These are phyloP conservation scores for Triplophysa siluroides DNA, from an alignment of 2,113 vertebrate species.

Conservation along the genomic window DNA sequence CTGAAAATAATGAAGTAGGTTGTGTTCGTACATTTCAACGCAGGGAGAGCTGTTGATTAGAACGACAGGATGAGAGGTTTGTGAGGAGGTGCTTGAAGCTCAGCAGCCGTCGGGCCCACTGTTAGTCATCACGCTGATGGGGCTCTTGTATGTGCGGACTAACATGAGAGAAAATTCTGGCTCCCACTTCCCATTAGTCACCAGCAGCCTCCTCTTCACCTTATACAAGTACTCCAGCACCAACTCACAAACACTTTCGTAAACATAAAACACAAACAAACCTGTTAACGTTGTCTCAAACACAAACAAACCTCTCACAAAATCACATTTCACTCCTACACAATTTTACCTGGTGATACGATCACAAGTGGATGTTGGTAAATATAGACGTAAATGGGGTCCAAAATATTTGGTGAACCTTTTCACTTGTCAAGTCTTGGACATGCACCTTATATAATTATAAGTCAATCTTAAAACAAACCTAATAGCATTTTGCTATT, in stretches of 20 bases:
- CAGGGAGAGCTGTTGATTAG: constrained; percentile 3
- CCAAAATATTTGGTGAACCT: too few species aligned
- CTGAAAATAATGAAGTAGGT: background rate
- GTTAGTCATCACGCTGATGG: constrained; percentile 32
- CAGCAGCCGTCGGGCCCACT: background rate
- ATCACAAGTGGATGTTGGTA: too few species aligned
- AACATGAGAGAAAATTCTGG: constrained; percentile 19
- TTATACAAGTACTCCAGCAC: background rate
- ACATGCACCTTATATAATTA: too few species aligned
- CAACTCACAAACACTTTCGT: constrained; percentile 26
- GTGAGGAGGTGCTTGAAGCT: constrained; percentile 3
- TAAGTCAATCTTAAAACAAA: too few species aligned
- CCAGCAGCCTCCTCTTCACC: background rate
- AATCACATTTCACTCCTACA: background rate
- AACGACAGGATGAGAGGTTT: background rate
- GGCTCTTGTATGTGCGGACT: constrained; percentile 17
- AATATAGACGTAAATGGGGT: too few species aligned
- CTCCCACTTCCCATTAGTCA: constrained; percentile 34
- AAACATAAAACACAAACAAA: background rate
- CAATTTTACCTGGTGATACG: too few species aligned
- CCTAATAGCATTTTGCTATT: too few species aligned
- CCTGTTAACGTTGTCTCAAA: background rate
- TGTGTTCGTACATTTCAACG: background rate
- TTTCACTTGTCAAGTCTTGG: too few species aligned
- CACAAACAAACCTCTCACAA: background rate